Base-by-base conservation (phyloP, 23 tunicate species). In the Trididemnum clinides region DNA sequence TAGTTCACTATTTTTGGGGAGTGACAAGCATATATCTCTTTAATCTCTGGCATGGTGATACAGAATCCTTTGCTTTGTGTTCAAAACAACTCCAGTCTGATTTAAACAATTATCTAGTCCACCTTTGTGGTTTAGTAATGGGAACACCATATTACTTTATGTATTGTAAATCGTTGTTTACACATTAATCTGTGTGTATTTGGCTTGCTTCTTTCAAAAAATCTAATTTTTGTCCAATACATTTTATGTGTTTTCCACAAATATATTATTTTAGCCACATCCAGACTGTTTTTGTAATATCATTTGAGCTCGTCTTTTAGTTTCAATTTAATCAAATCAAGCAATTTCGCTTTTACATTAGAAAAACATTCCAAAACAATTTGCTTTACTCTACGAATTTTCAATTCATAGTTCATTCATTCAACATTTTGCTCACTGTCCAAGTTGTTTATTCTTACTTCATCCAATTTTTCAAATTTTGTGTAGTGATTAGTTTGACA, bases 321-420 rank as follows among this genome's bases (percentile, higher is more conserved):
- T 62, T 62, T 62, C 25, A 62, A 22, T 22, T 62, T 23, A 22
- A 62, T 22, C n/a, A 62, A 62, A n/a, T 62, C 69, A 20, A 12
- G 26, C 69, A 62, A 62, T n/a, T 62, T 62, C n/a, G 69, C 69
- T 62, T 62, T 62, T n/a, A 62, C 69, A 62, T 62, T n/a, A 19
- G 69, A 62, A 5, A 4, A 20, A 62, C 69, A 12, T 4, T 23
- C 4, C 5, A 23, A 20, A n/a, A 5, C 4, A 20, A 62, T 4
- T 22, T 62, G 69, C n/a, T 62, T 62, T 6, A 23, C 69, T 22
- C 69, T 23, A 62, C 69, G 69, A 12, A 62, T 62, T 62, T 62
- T 62, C 26, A 62, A 22, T 62, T 62, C 69, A 62, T 62, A 62
- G 25, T 62, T 62, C 6, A 62, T 62, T 20, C 23, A 62, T 19